Base-by-base conservation (phyloP, 1,140 invertebrate genomes). In the Nomia melanderi region DNA sequence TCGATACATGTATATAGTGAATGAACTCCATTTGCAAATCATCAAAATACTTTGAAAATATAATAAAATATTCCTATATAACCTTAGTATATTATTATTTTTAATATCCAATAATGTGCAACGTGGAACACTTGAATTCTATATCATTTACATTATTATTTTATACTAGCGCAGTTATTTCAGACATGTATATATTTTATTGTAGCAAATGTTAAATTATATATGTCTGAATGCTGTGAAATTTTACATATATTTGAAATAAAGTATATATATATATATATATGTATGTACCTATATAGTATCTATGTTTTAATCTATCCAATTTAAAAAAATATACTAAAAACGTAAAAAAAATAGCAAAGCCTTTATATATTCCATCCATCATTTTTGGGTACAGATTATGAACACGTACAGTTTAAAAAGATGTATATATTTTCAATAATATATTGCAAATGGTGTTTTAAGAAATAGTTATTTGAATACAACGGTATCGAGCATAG, bases 401-500 rank as follows among this genome's bases (percentile, higher is more conserved):
- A 60, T 60, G 41, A 29, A 64, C 47, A 69, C 31, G n/a, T 67
- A 12, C 77, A 75, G 81, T 84, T 84, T 82, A 86, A 82, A 88
- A 83, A 84, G 64, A 79, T 85, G 77, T 86, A 85, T 88, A 83
- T 82, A 87, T 87, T 84, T 85, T 86, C 83, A 84, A 81, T 83
- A 86, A n/a, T 77, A 86, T 83, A 79, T 83, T 83, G 62, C 69
- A 81, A 86, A 33, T 62, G 63, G 62, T 63, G 56, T 71, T 83
- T 66, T 76, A 74, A 77, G 71, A 82, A 83, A 77, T 70, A 78
- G 59, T 96, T 93, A 98, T 93, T 97, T 97, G 90, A 99, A 99
- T 64, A 98, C 97, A 91, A 99, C 97, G 29, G 98, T 98, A 90
- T 99, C 98, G 29, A 99, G 93, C 98, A 99, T 99, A 25, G 99